Evolutionary conservation across 1,140 invertebrate genomes (phyloP), one percentile per base, ranked within the genome.

Genomic region (Papilio xuthus): DNA sequence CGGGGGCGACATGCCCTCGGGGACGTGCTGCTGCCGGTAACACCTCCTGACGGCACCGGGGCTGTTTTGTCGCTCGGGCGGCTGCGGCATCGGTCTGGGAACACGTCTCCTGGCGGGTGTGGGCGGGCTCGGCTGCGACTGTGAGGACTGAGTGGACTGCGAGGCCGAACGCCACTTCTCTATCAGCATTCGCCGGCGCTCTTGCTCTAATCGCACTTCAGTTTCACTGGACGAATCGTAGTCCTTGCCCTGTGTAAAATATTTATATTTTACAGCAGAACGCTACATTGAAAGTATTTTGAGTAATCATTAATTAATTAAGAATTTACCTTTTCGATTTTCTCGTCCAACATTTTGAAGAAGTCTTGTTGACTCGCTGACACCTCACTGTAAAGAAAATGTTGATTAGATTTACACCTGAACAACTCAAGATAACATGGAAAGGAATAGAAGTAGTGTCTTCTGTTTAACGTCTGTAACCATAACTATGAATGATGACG

Each of bases 281-380:
- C 12, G 4, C 13, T 20, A 44, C 12, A 4, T 13, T 42, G 20
- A 53, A 26, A 50, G 18, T 20, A 32, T n/a, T 41, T 42, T 2
- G 23, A 71, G 8, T 71, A n/a, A 41, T n/a, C 13, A 32, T 9
- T 7, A 28, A 32, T 12, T 23, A 32, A 20, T 0, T 42, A 15
- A 73, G 23, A 47, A 75, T 75, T 60, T 95, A 98, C 97, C 93
- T 96, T 97, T 93, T 97, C 97, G 89, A 98, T 98, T 95, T 98
- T 98, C 88, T 97, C 97, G 88, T 98, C 97, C 82, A 98, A 94
- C 97, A 98, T 97, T 90, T 96, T 97, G 95, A 98, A 98, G 94
- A 98, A 98, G 88, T 98, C 97, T 86, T 97, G 95, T 93, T 98
- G 97, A 91, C 97, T 98, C 78, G 95, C 96, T 70, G 97, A 98